These are phyloP conservation scores for Rosalia funebris DNA, from an alignment of 2,888 invertebrate species.

Conservation along the genomic window DNA sequence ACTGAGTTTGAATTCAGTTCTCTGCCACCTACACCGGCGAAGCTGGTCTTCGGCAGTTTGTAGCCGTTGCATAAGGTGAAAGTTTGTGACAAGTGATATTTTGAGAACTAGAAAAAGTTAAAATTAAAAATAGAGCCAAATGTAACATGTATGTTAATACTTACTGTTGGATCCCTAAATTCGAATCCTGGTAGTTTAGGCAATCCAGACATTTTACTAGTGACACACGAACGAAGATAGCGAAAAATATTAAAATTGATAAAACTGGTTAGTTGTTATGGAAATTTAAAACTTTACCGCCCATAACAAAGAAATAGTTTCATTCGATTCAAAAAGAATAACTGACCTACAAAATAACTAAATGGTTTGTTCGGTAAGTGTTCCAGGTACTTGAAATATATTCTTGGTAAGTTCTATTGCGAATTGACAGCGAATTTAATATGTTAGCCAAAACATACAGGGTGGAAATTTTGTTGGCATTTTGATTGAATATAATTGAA, in stretches of 20 bases:
- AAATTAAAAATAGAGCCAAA: neutral
- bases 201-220: conserved; percentile 64
- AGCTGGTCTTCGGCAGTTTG: conserved; percentile 68
- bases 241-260: conserved; percentile 6
- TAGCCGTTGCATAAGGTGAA: conserved; percentile 76
- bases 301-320: too few species aligned
- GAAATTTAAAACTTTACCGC: conserved; percentile 14
- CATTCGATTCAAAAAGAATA: too few species aligned
- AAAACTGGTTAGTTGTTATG: conserved; percentile 17
- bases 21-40: conserved; percentile 70
- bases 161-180: conserved; percentile 73
- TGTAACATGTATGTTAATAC: conserved; percentile 29
- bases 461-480: too few species aligned
- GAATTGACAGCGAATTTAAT: too few species aligned
- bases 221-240: neutral
- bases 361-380: too few species aligned
- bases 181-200: conserved; percentile 78
- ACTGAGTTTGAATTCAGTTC: conserved; percentile 72
- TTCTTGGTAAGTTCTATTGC: too few species aligned
- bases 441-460: too few species aligned
- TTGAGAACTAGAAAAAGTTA: conserved; percentile 62
- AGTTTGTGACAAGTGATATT: conserved; percentile 71
- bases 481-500: too few species aligned
- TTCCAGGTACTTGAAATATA: too few species aligned
- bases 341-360: too few species aligned